Evolutionary conservation across 1,140 invertebrate genomes (phyloP), one percentile per base, ranked within the genome.

Genomic region (Drosophila azteca): DNA sequence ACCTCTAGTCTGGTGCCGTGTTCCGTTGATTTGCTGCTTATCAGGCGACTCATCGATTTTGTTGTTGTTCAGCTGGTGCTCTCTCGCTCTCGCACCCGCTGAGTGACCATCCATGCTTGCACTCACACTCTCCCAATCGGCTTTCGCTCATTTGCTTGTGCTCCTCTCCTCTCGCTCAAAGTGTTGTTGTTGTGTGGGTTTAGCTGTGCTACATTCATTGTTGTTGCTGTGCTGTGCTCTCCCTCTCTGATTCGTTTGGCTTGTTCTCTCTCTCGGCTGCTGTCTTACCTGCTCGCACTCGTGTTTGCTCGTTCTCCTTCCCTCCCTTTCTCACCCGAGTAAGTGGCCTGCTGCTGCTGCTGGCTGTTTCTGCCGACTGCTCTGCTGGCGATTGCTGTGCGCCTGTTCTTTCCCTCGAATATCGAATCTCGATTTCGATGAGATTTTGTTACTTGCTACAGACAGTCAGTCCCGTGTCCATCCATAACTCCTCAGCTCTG

Each of bases 381-480:
- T 46, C n/a, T 60, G 62, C 31, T 77, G 62, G 69, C 71, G 78
- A 71, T 39, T 78, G 71, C 79, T 91, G 90, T 71, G 90, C 90
- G 81, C 90, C 89, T 91, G 82, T 80, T 90, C 79, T 90, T 91
- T 91, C 90, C 89, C 89, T 90, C 90, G 89, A 91, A 91, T 91
- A 91, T 91, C 90, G 90, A 91, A 91, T 91, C 90, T 91, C 90
- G 89, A 90, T 91, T 91, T 91, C 90, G 85, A 90, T 90, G 89
- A 90, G 89, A 81, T 91, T 91, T 88, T 81, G 73, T 87, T 88
- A 88, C 79, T 75, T 26, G 5, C 3, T 4, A 26, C 24, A 26
- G 24, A 54, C 35, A 39, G 67, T 51, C 54, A 69, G 44, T 31
- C 44, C 55, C 26, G 15, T 11, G 31, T 46, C 29, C 46, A 65